Evolutionary conservation across 2,113 vertebrate species (phyloP).

Genomic region (Talpa occidentalis): DNA sequence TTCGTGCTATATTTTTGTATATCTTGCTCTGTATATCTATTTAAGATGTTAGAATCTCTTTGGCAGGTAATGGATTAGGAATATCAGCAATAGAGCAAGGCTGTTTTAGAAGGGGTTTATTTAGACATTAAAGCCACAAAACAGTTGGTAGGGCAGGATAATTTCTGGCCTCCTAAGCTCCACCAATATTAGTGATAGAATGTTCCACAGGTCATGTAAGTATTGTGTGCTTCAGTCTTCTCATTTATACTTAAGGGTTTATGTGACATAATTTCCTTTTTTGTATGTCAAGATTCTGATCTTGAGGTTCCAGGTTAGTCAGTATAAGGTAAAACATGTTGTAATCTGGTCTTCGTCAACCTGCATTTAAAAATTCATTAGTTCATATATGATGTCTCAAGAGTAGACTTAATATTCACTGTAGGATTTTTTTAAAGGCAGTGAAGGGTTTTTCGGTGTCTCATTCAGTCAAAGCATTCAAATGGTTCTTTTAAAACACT

Average conservation of each 20-base stretch:
- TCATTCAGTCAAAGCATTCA: background rate
- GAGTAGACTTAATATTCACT: background rate
- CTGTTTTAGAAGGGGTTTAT: background rate
- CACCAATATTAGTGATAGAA: background rate
- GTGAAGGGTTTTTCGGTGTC: background rate
- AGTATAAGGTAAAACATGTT: background rate
- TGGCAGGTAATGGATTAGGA: background rate
- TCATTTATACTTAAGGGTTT: background rate
- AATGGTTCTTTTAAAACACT: background rate
- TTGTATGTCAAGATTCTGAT: background rate
- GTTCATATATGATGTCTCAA: background rate
- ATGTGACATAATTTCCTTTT: background rate
- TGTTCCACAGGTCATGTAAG: background rate
- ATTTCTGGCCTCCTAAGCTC: background rate
- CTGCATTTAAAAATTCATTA: background rate
- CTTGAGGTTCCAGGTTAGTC: background rate
- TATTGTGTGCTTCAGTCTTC: background rate
- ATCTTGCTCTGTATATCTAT: background rate
- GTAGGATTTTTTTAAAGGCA: background rate
- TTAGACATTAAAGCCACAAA: background rate
- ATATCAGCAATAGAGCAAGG: background rate
- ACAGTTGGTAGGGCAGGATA: background rate
- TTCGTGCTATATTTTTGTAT: background rate
- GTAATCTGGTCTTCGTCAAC: background rate
- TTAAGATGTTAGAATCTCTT: background rate